phyloP scores from a whole-genome alignment of 2,888 invertebrate species.

The Chalcis sispes region DNA sequence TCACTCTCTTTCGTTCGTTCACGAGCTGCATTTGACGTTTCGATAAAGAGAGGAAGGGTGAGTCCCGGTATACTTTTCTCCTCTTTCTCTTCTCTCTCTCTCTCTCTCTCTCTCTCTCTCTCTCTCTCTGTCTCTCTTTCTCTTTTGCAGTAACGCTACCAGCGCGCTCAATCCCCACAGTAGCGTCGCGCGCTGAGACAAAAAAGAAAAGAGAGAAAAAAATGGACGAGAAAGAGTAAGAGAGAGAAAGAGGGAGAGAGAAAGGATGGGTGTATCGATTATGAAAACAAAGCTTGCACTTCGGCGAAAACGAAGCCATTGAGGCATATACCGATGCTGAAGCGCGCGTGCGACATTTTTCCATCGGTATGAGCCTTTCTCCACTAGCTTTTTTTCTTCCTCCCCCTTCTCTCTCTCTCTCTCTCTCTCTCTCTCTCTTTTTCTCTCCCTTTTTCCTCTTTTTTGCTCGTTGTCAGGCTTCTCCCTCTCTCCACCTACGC shows the following conservation, averaged over 20 bases:
- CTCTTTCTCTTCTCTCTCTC: too few species aligned
- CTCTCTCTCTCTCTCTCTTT: too few species aligned
- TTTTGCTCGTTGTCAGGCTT: neutral
- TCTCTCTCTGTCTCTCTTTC: neutral
- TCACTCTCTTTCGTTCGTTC: too few species aligned
- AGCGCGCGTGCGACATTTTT: constrained; percentile 44
- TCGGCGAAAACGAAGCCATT: constrained; percentile 52
- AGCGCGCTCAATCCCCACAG: too few species aligned
- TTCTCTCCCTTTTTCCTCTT: constrained; percentile 22
- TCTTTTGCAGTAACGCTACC: neutral
- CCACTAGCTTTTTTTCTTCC: neutral
- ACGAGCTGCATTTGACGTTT: constrained; percentile 72
- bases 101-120: too few species aligned
- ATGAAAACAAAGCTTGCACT: constrained; percentile 58
- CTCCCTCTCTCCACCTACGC: neutral
- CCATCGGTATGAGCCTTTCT: constrained; percentile 6
- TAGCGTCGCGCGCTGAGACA: constrained; percentile 25
- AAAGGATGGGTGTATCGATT: constrained; percentile 50
- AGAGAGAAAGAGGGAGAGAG: neutral
- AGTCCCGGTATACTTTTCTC: constrained; percentile 47
- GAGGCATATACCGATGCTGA: neutral
- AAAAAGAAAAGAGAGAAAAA: constrained; percentile 6
- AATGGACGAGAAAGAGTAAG: neutral
- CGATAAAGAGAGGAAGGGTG: constrained; percentile 66
- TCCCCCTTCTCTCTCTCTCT: neutral